Conservation (phyloP, 2,888 invertebrate species). For the Hydriomena furcata region DNA sequence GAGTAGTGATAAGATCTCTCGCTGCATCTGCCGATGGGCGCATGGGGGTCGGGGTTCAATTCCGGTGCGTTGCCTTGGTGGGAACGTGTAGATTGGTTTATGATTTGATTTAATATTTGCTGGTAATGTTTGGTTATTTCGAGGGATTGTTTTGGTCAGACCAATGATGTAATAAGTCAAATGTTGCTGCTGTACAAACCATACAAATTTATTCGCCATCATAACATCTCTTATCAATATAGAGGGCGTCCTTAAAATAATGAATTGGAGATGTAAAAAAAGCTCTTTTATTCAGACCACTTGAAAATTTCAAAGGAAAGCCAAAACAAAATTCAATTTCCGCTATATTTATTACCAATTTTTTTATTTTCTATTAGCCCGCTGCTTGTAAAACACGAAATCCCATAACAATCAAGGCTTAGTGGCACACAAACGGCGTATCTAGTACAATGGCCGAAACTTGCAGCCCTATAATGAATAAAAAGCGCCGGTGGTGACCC, state of each 20-base stretch:
- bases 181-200: no score
- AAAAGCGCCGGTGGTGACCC: slow-evolving; percentile 67
- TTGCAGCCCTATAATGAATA: slow-evolving; percentile 78
- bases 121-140: slow-evolving; percentile 37
- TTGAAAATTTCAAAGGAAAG: slow-evolving; percentile 19
- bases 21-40: slow-evolving; percentile 72
- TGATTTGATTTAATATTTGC: slow-evolving; percentile 63
- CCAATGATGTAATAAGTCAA: not conserved
- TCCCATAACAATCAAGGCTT: slow-evolving; percentile 73
- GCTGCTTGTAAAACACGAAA: slow-evolving; percentile 65
- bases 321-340: slow-evolving; percentile 57
- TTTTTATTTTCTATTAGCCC: slow-evolving; percentile 66
- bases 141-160: slow-evolving; percentile 29
- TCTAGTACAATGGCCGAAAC: slow-evolving; percentile 77
- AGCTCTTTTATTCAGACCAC: slow-evolving; percentile 5
- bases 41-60: slow-evolving; percentile 66
- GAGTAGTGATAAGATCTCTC: slow-evolving; percentile 70
- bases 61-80: slow-evolving; percentile 74
- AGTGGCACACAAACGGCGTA: slow-evolving; percentile 70
- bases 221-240: no score
- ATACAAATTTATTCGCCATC: no score
- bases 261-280: slow-evolving; percentile 3
- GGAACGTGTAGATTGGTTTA: slow-evolving; percentile 73
- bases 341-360: slow-evolving; percentile 51
- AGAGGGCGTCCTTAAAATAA: no score